These are phyloP conservation scores for Lutjanus argentimaculatus DNA, from an alignment of 2,797 vertebrate genomes.

Conservation along the genomic window DNA sequence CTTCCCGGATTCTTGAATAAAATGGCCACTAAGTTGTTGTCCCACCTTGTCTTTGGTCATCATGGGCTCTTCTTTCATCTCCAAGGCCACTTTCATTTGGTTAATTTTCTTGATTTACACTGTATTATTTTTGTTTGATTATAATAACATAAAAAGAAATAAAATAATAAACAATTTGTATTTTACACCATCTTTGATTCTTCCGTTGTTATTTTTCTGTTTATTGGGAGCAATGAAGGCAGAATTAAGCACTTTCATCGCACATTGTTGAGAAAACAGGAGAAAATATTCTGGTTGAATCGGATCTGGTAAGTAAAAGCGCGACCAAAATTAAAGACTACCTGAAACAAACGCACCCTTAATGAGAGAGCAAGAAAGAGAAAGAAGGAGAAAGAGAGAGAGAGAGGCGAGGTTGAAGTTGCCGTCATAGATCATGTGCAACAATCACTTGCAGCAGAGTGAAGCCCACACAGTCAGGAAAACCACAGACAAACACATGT, in stretches of 20 bases:
- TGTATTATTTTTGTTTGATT: neutral
- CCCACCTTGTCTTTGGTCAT: neutral
- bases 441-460: conserved; percentile 63
- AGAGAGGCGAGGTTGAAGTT: conserved; percentile 33
- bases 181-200: neutral
- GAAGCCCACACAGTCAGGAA: conserved; percentile 71
- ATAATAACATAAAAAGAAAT: too few relatives aligned
- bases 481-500: conserved; percentile 71
- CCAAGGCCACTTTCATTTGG: conserved; percentile 13
- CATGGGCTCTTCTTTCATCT: neutral
- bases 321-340: conserved; percentile 38
- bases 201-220: too few relatives aligned
- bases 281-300: conserved; percentile 15
- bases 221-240: neutral
- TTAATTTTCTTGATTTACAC: neutral
- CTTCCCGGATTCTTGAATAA: neutral
- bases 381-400: conserved; percentile 10
- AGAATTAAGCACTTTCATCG: neutral
- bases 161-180: neutral
- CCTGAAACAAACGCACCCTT: conserved; percentile 30
- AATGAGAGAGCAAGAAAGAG: conserved; percentile 26
- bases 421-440: conserved; percentile 63
- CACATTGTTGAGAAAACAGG: neutral
- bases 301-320: conserved; percentile 35
- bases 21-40: neutral